A percentile compares a stretch with the other conserved stretches of the same genome.
Conservation (phyloP, 2,888 invertebrate genomes). For the Chrysina gloriosa region DNA sequence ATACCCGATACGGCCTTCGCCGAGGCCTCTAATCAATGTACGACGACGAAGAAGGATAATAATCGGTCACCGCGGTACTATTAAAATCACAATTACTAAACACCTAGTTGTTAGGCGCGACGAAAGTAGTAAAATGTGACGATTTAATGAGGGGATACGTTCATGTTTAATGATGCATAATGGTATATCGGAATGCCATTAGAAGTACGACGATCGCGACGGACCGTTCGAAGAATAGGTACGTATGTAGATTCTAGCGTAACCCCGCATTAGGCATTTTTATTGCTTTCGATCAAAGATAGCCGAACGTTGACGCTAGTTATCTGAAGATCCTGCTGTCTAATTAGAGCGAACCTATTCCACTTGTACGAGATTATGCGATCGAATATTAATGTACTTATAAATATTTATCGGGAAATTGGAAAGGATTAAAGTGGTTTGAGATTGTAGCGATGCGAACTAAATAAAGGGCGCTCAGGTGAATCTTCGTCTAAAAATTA, state of each 20-base stretch:
- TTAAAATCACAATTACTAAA: slow-evolving; percentile 37
- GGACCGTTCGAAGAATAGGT: neutral
- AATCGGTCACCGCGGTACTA: neutral
- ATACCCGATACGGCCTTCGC: slow-evolving; percentile 1
- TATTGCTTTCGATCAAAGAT: neutral
- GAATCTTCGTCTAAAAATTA: no score
- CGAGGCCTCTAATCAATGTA: slow-evolving; percentile 24
- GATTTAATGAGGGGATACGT: slow-evolving; percentile 28
- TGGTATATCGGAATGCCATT: slow-evolving; percentile 28
- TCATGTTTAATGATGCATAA: slow-evolving; percentile 25
- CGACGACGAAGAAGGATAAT: slow-evolving; percentile 15
- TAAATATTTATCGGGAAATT: no score
- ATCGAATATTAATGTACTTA: no score
- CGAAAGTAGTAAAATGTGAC: slow-evolving; percentile 32
- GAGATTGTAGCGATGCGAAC: no score
- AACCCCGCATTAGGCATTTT: slow-evolving; percentile 1
- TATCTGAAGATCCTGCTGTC: neutral
- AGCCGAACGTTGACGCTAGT: neutral
- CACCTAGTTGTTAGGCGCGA: slow-evolving; percentile 30
- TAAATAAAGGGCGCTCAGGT: no score
- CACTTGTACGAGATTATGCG: no score
- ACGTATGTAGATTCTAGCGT: neutral
- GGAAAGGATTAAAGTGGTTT: no score
- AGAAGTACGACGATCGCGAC: slow-evolving; percentile 15
- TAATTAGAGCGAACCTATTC: neutral